Evolutionary conservation across 2,113 vertebrate species (phyloP), one percentile per base, ranked within the genome.

Genomic region (Dascyllus trimaculatus): DNA sequence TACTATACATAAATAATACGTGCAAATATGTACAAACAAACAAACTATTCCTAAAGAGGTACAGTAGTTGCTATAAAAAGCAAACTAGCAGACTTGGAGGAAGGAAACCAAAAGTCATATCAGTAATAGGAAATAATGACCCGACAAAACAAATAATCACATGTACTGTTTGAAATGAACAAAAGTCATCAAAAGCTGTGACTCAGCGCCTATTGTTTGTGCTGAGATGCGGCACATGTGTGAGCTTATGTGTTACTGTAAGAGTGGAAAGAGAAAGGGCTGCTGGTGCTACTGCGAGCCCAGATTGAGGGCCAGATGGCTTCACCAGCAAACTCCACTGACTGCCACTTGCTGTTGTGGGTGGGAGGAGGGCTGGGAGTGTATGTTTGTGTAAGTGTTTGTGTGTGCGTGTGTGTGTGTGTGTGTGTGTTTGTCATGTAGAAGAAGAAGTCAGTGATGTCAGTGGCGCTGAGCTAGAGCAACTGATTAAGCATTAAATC

Each of bases 221-320:
- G 40, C 62, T 18, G 13, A 19, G 68, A 49, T 71, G 58, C 21
- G 60, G 65, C 82, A 49, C 53, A 45, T 40, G 64, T 54, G 54
- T 51, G 32, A 66, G 69, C 61, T 79, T 54, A 53, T 60, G 65
- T 73, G 49, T 67, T 58, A 53, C 53, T 75, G 58, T 66, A 71
- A 77, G 56, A 61, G 59, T 13, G 43, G 52, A 72, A 51, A 61
- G 26, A 58, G 63, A 83, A 72, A 81, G 63, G 58, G 22, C 77
- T 71, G 69, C 69, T 78, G 80, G 54, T 73, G 64, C 38, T 51
- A 15, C 64, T 38, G 65, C 24, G 48, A 53, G 61, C 60, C 70
- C 92, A 94, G 91, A 91, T 82, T 92, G 91, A 87, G 32, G 81
- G 35, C 60, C 94, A 95, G 92, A 94, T 94, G 93, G 93, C 79